A percentile compares a stretch with the other conserved stretches of the same genome.
Conservation (phyloP, 1,140 invertebrate genomes). For the Diachasmimorpha longicaudata region DNA sequence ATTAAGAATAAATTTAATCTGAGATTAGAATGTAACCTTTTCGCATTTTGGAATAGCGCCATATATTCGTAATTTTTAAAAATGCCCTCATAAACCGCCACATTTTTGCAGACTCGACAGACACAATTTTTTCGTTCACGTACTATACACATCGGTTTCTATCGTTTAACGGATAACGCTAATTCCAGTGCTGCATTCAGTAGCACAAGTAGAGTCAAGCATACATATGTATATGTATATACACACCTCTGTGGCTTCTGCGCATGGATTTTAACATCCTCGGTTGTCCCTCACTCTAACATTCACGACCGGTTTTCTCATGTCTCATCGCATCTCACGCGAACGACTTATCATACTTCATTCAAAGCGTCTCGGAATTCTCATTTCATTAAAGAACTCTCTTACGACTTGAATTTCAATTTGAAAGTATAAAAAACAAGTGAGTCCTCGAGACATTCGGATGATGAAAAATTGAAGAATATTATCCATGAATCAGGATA, state of each 20-base stretch:
- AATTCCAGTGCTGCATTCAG: not conserved
- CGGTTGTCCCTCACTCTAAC: too few relatives aligned
- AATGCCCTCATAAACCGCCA: not conserved
- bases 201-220: not conserved
- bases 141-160: slow-evolving; percentile 18
- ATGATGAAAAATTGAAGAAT: not conserved
- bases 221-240: not conserved
- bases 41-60: not conserved
- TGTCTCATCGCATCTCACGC: not conserved
- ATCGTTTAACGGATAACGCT: slow-evolving; percentile 25
- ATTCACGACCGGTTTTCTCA: not conserved
- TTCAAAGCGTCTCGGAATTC: not conserved
- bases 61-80: not conserved
- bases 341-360: too few relatives aligned
- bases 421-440: not conserved
- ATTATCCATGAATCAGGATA: not conserved
- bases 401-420: not conserved
- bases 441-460: not conserved
- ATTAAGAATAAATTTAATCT: slow-evolving; percentile 12
- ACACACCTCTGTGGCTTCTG: not conserved
- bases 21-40: not conserved
- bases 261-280: too few relatives aligned
- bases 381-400: not conserved
- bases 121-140: not conserved
- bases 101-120: not conserved